phyloP scores from a whole-genome alignment of 2,797 vertebrate species.

The Yasuhikotakia modesta region DNA sequence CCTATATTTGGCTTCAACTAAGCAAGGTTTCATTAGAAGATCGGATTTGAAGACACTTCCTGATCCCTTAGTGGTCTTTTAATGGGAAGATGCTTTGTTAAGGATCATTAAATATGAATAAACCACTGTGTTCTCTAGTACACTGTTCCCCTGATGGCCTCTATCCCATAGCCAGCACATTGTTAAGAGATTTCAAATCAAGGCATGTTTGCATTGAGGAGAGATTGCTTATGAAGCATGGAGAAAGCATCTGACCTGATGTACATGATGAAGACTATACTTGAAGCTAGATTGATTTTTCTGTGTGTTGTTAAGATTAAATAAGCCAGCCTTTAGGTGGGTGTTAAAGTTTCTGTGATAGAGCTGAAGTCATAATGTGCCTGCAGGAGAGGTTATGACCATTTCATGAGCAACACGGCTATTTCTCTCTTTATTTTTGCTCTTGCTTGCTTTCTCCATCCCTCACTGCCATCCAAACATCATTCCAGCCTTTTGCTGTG shows the following conservation, averaged over 20 bases:
- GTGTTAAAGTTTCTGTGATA: conserved; percentile 25
- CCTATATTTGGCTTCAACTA: conserved; percentile 63
- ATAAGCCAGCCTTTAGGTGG: conserved; percentile 30
- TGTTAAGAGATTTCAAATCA: conserved; percentile 7
- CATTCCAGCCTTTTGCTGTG: not conserved
- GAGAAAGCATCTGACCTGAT: conserved; percentile 12
- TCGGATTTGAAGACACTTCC: conserved; percentile 63
- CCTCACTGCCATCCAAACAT: not conserved
- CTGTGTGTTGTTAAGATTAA: conserved; percentile 27
- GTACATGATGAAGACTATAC: conserved; percentile 16
- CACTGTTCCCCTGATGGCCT: not conserved
- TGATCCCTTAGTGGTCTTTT: conserved; percentile 3
- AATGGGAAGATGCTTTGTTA: not conserved
- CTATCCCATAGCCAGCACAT: not conserved
- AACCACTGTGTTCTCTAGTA: not conserved
- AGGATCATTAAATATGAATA: conserved; percentile 57
- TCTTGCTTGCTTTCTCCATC: not conserved
- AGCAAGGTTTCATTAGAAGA: conserved; percentile 60
- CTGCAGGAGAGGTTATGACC: conserved; percentile 23
- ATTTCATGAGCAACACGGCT: conserved; percentile 10
- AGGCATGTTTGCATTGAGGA: conserved; percentile 8
- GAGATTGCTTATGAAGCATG: conserved; percentile 5
- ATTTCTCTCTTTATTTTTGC: not conserved
- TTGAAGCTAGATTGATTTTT: conserved; percentile 17
- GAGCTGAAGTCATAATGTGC: conserved; percentile 23